phyloP scores from a whole-genome alignment of 2,888 invertebrate genomes.

The Sphaerolaimus hirsutus region DNA sequence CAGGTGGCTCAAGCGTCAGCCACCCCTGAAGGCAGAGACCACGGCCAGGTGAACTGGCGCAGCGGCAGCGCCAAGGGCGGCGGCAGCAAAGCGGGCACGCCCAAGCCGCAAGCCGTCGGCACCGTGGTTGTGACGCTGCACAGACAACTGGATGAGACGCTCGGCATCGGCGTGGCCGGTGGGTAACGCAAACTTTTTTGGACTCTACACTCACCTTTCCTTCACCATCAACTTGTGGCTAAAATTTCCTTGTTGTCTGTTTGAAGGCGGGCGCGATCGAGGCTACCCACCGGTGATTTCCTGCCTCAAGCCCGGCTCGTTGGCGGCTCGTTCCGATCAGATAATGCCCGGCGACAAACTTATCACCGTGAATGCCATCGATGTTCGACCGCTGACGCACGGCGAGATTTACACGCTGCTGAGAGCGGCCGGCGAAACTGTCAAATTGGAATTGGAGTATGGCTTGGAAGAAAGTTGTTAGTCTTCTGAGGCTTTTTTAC shows the following conservation, averaged over 20 bases:
- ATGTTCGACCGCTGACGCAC: constrained; percentile 47
- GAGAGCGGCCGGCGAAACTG: constrained; percentile 47
- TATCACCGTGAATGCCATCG: constrained; percentile 55
- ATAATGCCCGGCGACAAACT: constrained; percentile 44
- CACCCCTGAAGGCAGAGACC: too few relatives aligned
- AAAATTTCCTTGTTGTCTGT: background rate
- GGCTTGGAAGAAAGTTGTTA: constrained; percentile 54
- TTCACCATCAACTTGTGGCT: too few relatives aligned
- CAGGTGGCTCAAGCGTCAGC: too few relatives aligned
- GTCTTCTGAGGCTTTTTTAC: constrained; percentile 17
- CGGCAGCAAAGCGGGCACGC: too few relatives aligned
- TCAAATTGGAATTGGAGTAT: constrained; percentile 58
- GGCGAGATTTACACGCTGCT: constrained; percentile 50
- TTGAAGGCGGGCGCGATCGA: constrained; percentile 41
- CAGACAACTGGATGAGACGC: too few relatives aligned
- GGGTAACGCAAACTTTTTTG: too few relatives aligned
- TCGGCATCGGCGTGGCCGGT: too few relatives aligned
- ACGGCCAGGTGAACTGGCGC: too few relatives aligned
- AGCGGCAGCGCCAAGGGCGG: too few relatives aligned
- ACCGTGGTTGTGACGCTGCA: too few relatives aligned
- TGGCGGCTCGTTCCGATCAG: constrained; percentile 35
- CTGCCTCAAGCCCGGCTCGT: constrained; percentile 44
- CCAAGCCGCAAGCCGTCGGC: too few relatives aligned
- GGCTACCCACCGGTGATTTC: constrained; percentile 43
- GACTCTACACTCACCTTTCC: too few relatives aligned